A percentile compares a stretch with the other conserved stretches of the same genome.
phyloP scores from a whole-genome alignment of 1,140 invertebrate genomes.

The Physella acuta region DNA sequence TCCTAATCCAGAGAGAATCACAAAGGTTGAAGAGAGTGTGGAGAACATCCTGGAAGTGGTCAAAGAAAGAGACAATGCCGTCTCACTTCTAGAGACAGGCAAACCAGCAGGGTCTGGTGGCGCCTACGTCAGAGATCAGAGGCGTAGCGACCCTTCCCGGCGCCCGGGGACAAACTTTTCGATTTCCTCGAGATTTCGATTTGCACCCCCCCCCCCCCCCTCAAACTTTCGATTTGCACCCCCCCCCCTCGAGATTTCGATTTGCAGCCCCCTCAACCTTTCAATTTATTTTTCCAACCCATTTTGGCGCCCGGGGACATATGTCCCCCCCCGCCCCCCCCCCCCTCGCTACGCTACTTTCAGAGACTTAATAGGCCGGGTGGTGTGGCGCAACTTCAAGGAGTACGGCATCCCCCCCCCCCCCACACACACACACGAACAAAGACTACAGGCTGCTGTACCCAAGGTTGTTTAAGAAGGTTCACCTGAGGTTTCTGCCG shows the following conservation, averaged over 20 bases:
- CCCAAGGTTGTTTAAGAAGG: constrained; percentile 12
- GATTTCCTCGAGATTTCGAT: no score
- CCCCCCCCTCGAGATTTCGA: no score
- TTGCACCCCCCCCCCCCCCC: no score
- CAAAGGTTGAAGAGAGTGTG: constrained; percentile 94
- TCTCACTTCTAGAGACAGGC: constrained; percentile 87
- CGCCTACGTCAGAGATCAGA: constrained; percentile 20
- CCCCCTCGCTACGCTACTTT: no score
- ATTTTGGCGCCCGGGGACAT: no score
- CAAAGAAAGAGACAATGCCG: constrained; percentile 88
- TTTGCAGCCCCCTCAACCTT: no score
- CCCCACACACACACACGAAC: no score
- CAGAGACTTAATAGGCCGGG: constrained; percentile 46
- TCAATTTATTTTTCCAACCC: no score
- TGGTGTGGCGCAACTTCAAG: constrained; percentile 19
- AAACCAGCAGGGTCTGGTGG: constrained; percentile 31
- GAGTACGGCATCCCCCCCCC: constrained; percentile 42
- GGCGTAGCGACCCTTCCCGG: no score
- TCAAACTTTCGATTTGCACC: no score
- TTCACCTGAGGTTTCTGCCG: constrained; percentile 34
- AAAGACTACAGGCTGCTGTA: constrained; percentile 30
- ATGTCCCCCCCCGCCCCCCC: no score
- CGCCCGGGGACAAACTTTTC: no score
- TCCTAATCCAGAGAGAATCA: constrained; percentile 91
- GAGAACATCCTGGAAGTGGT: constrained; percentile 88